A percentile compares a stretch with the other conserved stretches of the same genome.
These are phyloP conservation scores for Reticulitermes lucifugus DNA, from an alignment of 2,888 invertebrate species.

Conservation along the genomic window DNA sequence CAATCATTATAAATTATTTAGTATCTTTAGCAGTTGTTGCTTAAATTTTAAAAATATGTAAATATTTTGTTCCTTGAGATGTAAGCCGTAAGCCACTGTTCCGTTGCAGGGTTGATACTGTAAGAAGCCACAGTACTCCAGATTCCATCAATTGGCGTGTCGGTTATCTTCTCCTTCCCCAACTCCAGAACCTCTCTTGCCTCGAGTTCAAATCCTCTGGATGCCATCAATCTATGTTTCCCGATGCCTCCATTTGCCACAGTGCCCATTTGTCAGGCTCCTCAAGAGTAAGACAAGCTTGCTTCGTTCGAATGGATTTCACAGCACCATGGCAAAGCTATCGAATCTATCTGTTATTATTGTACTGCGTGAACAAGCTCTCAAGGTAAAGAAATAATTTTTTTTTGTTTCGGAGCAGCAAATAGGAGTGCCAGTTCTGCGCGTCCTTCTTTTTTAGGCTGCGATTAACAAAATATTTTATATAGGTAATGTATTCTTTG, in stretches of 20 bases:
- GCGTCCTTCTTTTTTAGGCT: no score
- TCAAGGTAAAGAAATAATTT: no score
- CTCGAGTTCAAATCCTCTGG: constrained; percentile 37
- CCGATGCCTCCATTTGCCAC: constrained; percentile 46
- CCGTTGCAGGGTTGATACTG: not conserved
- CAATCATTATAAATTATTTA: no score
- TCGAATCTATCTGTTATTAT: constrained; percentile 40
- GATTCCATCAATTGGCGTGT: constrained; percentile 38
- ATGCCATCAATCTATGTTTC: constrained; percentile 49
- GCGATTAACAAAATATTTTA: no score
- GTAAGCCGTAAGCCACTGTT: not conserved
- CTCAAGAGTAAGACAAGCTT: constrained; percentile 32
- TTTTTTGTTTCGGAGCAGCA: no score
- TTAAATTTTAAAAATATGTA: no score
- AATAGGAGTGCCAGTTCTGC: no score
- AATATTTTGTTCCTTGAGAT: not conserved
- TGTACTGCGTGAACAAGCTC: not conserved
- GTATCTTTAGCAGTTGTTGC: no score
- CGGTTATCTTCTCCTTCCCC: constrained; percentile 15
- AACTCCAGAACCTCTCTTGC: not conserved
- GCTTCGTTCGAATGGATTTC: constrained; percentile 28
- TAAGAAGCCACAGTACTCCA: constrained; percentile 38
- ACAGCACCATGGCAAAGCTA: not conserved
- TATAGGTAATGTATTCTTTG: no score
- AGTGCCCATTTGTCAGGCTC: constrained; percentile 41